phyloP scores from a whole-genome alignment of 1,140 invertebrate genomes.

The Bombus vancouverensis region DNA sequence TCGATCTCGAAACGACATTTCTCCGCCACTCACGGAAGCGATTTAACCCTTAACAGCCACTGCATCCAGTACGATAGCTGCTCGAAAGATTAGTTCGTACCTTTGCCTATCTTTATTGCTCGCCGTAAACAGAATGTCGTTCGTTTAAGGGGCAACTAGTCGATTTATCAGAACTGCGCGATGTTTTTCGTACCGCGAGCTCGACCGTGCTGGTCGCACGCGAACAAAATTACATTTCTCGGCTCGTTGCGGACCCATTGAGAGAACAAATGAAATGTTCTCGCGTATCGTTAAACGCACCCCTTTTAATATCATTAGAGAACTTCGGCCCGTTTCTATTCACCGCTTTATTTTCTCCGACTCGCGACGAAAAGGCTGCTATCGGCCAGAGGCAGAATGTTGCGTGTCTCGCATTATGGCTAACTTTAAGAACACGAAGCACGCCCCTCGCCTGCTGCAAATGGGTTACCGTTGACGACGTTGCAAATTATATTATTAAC shows the following conservation, averaged over 20 bases:
- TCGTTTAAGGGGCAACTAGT: background rate
- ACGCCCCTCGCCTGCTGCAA: background rate
- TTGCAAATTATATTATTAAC: conserved; percentile 27
- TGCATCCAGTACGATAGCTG: conserved; percentile 2
- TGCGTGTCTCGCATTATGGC: conserved; percentile 17
- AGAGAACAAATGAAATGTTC: background rate
- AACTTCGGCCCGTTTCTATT: background rate
- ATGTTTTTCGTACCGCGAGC: background rate
- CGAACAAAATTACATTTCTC: conserved; percentile 4
- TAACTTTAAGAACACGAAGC: background rate
- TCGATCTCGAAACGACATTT: conserved; percentile 61
- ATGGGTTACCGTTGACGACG: conserved; percentile 7
- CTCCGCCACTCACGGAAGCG: conserved; percentile 52
- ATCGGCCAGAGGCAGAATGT: background rate
- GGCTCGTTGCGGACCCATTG: background rate
- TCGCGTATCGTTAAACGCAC: background rate
- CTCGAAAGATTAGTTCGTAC: conserved; percentile 40
- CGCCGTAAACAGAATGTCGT: background rate
- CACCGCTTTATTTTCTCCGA: background rate
- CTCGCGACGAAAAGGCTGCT: background rate
- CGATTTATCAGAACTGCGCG: background rate
- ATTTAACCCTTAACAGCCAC: conserved; percentile 49
- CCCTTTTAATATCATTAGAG: conserved; percentile 5
- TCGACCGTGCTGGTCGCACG: background rate
- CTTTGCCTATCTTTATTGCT: conserved; percentile 11